phyloP scores from a whole-genome alignment of 2,888 invertebrate species.

The Magallana nippona region DNA sequence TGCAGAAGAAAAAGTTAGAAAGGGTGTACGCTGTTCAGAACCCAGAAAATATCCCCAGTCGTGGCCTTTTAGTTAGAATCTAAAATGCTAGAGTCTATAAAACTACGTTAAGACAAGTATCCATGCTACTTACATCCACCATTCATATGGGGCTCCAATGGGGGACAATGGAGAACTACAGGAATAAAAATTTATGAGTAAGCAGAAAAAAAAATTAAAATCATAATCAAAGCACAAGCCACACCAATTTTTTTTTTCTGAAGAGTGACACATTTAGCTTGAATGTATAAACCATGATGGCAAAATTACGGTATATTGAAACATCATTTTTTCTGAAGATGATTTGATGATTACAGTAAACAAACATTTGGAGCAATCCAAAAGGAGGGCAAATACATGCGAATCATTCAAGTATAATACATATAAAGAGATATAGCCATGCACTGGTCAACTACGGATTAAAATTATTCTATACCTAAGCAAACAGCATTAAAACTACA shows the following conservation, averaged over 20 bases:
- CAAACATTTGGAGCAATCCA: too few relatives aligned
- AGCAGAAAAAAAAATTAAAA: conserved; percentile 24
- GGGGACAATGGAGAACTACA: conserved; percentile 77
- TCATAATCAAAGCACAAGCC: conserved; percentile 18
- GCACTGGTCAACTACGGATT: conserved; percentile 10
- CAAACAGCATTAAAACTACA: too few relatives aligned
- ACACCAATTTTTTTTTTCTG: not conserved
- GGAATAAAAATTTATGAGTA: conserved; percentile 51
- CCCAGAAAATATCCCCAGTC: not conserved
- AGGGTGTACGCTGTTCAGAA: not conserved
- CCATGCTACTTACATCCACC: conserved; percentile 81
- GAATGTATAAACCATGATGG: too few relatives aligned
- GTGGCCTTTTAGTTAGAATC: conserved; percentile 1
- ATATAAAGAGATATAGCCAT: not conserved
- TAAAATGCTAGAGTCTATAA: conserved; percentile 17
- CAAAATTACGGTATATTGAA: too few relatives aligned
- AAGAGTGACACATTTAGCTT: not conserved
- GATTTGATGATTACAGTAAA: too few relatives aligned
- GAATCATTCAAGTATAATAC: not conserved
- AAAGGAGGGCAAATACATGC: too few relatives aligned
- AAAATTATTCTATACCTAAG: not conserved
- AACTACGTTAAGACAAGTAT: conserved; percentile 16
- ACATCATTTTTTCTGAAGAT: too few relatives aligned
- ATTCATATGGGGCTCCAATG: conserved; percentile 75
- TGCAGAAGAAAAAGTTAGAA: not conserved